Evolutionary conservation across 2,888 invertebrate species (phyloP).

Genomic region (Eulithis prunata): DNA sequence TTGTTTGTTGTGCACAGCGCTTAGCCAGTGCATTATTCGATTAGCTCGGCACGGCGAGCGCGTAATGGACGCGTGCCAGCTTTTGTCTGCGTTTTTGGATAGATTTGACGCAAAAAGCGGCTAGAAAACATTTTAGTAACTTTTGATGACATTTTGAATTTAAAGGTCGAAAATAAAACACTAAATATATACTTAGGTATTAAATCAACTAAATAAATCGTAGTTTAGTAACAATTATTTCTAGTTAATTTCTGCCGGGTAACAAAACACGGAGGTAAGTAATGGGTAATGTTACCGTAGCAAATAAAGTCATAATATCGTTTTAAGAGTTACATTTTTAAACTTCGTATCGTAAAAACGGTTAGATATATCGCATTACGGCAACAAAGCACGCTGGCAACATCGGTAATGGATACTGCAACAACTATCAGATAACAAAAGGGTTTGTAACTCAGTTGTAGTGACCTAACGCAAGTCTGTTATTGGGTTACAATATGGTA

Average conservation of each 20-base stretch:
- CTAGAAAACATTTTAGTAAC: too few species aligned
- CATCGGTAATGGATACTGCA: constrained; percentile 27
- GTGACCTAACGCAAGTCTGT: constrained; percentile 9
- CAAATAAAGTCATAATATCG: too few species aligned
- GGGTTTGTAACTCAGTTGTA: constrained; percentile 27
- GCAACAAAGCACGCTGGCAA: constrained; percentile 9
- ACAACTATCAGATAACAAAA: constrained; percentile 23
- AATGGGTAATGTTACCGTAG: too few species aligned
- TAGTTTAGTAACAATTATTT: too few species aligned
- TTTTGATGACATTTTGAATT: too few species aligned
- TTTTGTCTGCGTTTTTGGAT: not conserved
- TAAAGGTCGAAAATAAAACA: too few species aligned
- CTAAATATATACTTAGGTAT: too few species aligned
- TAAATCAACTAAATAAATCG: too few species aligned
- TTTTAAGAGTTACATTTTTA: too few species aligned
- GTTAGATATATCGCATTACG: constrained; percentile 1
- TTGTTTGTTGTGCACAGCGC: constrained; percentile 56
- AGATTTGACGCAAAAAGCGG: constrained; percentile 7
- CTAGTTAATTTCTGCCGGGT: too few species aligned
- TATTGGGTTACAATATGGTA: not conserved
- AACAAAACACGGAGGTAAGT: too few species aligned
- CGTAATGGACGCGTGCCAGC: constrained; percentile 53
- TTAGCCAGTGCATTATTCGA: constrained; percentile 58
- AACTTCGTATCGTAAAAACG: not conserved
- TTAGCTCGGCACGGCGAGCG: constrained; percentile 45